Conservation (phyloP, 2,888 invertebrate species). For the Melanchra persicariae region DNA sequence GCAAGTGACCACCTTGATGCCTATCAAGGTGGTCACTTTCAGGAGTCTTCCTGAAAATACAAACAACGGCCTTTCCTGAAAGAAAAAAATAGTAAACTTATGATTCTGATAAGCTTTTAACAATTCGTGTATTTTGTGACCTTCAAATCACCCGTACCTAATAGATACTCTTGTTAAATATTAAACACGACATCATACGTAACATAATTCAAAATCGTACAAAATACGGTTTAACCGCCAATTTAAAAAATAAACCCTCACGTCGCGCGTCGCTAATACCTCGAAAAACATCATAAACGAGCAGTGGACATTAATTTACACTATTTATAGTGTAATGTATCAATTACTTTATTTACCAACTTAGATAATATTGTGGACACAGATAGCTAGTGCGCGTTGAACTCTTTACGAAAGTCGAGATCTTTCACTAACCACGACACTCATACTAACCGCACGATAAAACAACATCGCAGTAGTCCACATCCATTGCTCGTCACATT, state of each 20-base stretch:
- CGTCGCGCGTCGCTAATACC: constrained; percentile 22
- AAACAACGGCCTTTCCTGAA: too few species aligned
- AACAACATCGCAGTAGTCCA: constrained; percentile 12
- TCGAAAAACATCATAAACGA: constrained; percentile 41
- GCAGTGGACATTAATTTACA: constrained; percentile 64
- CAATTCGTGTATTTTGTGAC: too few species aligned
- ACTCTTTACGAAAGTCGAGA: constrained; percentile 85
- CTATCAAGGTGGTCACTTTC: too few species aligned
- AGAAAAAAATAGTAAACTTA: not conserved
- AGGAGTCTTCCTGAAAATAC: too few species aligned
- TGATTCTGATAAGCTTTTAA: not conserved
- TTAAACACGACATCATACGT: not conserved
- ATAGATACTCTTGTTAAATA: not conserved
- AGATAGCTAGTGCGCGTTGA: constrained; percentile 83
- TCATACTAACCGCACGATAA: constrained; percentile 36
- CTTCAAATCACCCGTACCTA: not conserved
- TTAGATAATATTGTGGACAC: constrained; percentile 71
- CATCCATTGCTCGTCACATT: constrained; percentile 53
- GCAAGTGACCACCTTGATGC: too few species aligned
- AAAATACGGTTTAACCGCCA: constrained; percentile 4
- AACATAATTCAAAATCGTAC: not conserved
- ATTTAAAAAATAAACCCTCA: constrained; percentile 22
- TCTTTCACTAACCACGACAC: constrained; percentile 56
- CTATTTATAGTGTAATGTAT: constrained; percentile 66
- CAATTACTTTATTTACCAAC: constrained; percentile 71